Base-by-base conservation (phyloP, 2,888 invertebrate genomes). In the Limnephilus auricula region DNA sequence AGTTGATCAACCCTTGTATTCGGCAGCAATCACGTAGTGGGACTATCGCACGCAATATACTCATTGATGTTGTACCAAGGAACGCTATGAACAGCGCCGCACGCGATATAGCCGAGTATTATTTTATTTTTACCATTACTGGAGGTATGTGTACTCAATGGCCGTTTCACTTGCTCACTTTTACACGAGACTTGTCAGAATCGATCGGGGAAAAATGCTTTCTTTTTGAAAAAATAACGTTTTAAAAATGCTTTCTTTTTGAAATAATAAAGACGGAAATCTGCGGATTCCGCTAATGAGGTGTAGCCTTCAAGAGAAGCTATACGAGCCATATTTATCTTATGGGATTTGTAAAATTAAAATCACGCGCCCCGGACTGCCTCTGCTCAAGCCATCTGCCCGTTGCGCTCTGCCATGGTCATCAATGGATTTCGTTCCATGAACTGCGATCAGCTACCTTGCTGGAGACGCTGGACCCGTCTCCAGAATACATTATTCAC, bases 41-140 rank as follows among this genome's bases (percentile, higher is more conserved):
- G 65, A 45, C 13, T n/a, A 85, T 37, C 85, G 34, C 85, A 85
- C 85, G 85, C 85, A 85, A 85, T 40, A 85, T 85, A n/a, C 85
- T 25, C 85, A 85, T 85, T 40, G 85, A 30, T 31, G 65, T 65
- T 65, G 65, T 65, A 65, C 65, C 65, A n/a, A 18, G 25, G 65
- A 65, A 65, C 65, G 65, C 65, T 45, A 40, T 25, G 85, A 30
- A 40, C 37, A 10, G 30, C 13, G 30, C 40, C n/a, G 40, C 85
- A 85, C 85, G 85, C 85, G 85, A 85, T 85, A 40, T 45, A 12
- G n/a, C 65, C 65, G 25, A 65, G 65, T n/a, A n/a, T 65, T 65
- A 65, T 40, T n/a, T 25, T 40, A 45, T 85, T 85, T 85, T 85
- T 85, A 85, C 34, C 85, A 85, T 85, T 40, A 85, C n/a, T n/a